These are phyloP conservation scores for Greenwoodochromis staneri DNA, from an alignment of 2,113 vertebrate genomes.

Conservation along the genomic window DNA sequence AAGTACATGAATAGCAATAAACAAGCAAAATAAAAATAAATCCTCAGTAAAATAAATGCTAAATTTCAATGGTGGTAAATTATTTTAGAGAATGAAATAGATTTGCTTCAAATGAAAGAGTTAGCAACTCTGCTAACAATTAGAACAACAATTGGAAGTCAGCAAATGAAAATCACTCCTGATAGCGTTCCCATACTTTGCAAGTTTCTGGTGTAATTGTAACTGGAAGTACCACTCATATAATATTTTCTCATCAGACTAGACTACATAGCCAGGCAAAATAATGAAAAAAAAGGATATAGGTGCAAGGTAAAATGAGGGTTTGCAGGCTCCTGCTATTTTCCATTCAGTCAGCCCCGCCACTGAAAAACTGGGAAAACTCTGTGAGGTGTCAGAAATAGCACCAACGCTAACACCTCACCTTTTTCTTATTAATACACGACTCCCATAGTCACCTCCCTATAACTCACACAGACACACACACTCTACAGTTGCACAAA, in stretches of 20 bases:
- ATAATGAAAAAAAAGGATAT: background rate
- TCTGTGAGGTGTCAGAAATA: slow-evolving; percentile 61
- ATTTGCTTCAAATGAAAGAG: background rate
- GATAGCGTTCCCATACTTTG: background rate
- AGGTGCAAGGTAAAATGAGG: slow-evolving; percentile 26
- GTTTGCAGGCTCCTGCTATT: slow-evolving; percentile 1
- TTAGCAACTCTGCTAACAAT: background rate
- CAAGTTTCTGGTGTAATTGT: background rate
- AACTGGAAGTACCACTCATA: background rate
- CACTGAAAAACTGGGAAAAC: slow-evolving; percentile 23
- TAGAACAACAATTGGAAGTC: background rate
- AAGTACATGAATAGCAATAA: background rate
- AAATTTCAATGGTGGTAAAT: background rate
- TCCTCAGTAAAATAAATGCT: background rate
- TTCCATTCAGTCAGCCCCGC: slow-evolving; percentile 21
- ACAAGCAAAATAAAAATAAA: background rate
- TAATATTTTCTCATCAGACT: background rate
- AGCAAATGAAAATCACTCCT: background rate
- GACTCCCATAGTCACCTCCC: slow-evolving; percentile 31
- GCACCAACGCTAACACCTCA: slow-evolving; percentile 60
- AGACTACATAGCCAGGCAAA: background rate
- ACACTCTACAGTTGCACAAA: slow-evolving; percentile 7
- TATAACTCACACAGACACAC: background rate
- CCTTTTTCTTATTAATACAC: slow-evolving; percentile 58
- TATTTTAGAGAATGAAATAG: background rate